Base-by-base conservation (phyloP, 53 echinoderm and acorn worm species). In the Glandiceps talaboti region DNA sequence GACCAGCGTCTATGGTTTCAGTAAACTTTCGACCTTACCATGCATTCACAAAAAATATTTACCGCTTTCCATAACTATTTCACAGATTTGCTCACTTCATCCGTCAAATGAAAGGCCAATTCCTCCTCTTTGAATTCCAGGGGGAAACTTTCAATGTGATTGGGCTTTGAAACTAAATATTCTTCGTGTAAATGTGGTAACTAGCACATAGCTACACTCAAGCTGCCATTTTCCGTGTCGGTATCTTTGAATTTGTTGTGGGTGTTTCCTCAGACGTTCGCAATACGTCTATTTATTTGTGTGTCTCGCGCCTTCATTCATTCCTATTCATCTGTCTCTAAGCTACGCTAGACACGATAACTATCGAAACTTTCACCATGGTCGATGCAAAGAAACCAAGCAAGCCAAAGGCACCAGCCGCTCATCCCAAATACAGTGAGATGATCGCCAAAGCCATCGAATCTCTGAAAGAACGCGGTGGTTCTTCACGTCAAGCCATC, bases 401-500 rank as follows among this genome's bases (percentile, higher is more conserved):
- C 31, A 81, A 86, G 20, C 81, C 80, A 64, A 89, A 92, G 85
- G 77, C 87, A 27, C 31, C 92, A 30, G 81, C 92, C 1, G 79
- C 80, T 80, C 95, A 95, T 72, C 95, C 95, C 0, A 88, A 88
- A 84, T 95, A 90, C 77, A 90, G 76, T n/a, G 95, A 92, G 12
- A 95, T 95, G 95, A 85, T 95, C 79, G 75, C 73, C 33, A 86
- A 87, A 14, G 95, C 95, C 30, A 79, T 95, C 74, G 82, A 78
- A 1, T 72, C 79, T 33, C 83, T 95, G 79, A 88, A 90, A 28
- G 91, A 91, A 45, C 83, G 87, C 77, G 91, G 77, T 28, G 94
- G 94, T 1, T 92, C 91, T 30, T 94, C 94, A 26, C 90, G 94
- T 1, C 94, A 94, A 79, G 94, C 94, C 14, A 90, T 94, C 77